Base-by-base conservation (phyloP, 30 jellyfish, hydroid and myxozoan genomes). In the Phacellophora camtschatica region DNA sequence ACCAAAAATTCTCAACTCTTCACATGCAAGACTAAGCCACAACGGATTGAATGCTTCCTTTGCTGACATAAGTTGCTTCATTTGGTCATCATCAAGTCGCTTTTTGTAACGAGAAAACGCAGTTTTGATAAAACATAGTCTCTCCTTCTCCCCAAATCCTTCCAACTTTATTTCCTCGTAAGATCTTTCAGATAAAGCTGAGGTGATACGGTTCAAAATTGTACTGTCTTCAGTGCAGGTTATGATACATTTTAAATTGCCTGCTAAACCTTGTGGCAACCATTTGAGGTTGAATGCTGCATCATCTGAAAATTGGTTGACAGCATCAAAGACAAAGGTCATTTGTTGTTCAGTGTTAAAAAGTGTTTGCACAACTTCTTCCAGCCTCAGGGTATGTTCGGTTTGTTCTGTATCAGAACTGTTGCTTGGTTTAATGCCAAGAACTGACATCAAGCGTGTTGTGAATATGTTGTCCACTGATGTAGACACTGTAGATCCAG, bases 11-110 rank as follows among this genome's bases (percentile, higher is more conserved):
- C 98, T 63, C 61, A 85, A 66, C 68, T 90, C 98, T 74, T 90
- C 98, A 48, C 98, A 90, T 25, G 92, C 95, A 16, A 90, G 80
- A 10, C 96, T 46, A 10, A 90, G 83, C 96, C 96, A 90, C 50
- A 90, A 71, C 0, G 98, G 98, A 35, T 88, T 83, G 34, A 66
- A 49, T 7, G 96, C 74, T 13, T 72, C 98, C 53, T 62, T 61
- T 35, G 49, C 54, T 16, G 94, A 71, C 10, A 74, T 41, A 3
- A 90, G 57, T 7, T 33, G 32, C 55, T 45, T 33, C 95, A 85
- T 50, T 48, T 90, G 96, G 16, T 49, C 88, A 23, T 56, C 88
- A 64, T 90, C 98, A 2, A 90, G 84, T 49, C 49, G 53, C 84
- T 90, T 90, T 77, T 79, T 90, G 80, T 74, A 90, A 23, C 81